These are phyloP conservation scores for Hydra vulgaris DNA, from an alignment of 30 jellyfish, hydroid and myxozoan species.

Conservation along the genomic window DNA sequence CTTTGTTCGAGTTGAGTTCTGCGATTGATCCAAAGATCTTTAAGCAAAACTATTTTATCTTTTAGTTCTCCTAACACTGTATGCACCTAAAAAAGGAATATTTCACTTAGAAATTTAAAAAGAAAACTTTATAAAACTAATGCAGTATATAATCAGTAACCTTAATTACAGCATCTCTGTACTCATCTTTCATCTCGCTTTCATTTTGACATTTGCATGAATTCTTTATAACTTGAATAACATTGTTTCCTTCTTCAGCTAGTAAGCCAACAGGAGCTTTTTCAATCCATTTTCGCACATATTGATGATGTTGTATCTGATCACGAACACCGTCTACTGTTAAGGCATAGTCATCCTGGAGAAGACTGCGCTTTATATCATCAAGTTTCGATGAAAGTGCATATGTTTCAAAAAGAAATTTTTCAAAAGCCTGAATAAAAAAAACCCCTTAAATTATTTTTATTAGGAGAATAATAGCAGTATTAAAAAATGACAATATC, in stretches of 20 bases:
- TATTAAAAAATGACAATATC: too few species aligned
- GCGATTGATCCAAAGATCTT: slow-evolving; percentile 78
- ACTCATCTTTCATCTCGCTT: slow-evolving; percentile 62
- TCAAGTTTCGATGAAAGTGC: slow-evolving; percentile 94
- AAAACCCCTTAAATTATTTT: too few species aligned
- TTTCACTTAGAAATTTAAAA: neutral
- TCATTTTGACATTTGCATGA: slow-evolving; percentile 57
- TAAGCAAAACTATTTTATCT: slow-evolving; percentile 53
- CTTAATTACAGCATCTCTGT: slow-evolving; percentile 57
- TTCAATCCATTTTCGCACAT: slow-evolving; percentile 85
- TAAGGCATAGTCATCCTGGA: slow-evolving; percentile 74
- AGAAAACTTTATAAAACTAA: neutral
- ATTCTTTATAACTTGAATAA: slow-evolving; percentile 41
- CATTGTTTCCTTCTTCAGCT: slow-evolving; percentile 57
- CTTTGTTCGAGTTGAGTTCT: slow-evolving; percentile 68
- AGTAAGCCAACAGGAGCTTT: slow-evolving; percentile 92
- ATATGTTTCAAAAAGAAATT: slow-evolving; percentile 80
- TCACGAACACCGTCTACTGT: slow-evolving; percentile 74
- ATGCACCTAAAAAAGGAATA: slow-evolving; percentile 26
- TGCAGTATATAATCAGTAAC: neutral
- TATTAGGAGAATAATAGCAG: neutral
- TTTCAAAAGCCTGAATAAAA: slow-evolving; percentile 77
- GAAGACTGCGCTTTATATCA: slow-evolving; percentile 65
- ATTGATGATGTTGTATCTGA: slow-evolving; percentile 81
- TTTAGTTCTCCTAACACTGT: slow-evolving; percentile 66